Evolutionary conservation across 2,888 invertebrate species (phyloP), one percentile per base, ranked within the genome.

Genomic region (Muschampia plurimacula): DNA sequence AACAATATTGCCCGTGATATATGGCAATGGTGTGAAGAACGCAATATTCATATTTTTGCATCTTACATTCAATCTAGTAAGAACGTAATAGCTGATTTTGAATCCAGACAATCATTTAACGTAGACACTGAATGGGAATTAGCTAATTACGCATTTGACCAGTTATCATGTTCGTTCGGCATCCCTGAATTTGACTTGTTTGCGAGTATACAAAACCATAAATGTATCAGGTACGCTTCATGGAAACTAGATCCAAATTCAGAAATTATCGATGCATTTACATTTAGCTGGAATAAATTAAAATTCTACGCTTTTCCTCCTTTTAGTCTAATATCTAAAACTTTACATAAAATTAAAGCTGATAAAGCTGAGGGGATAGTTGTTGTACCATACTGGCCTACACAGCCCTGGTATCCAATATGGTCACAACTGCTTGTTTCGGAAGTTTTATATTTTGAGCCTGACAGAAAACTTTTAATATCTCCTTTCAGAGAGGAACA

Each of bases 371-470:
- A 69, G 44, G 79, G 79, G 2, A 32, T 32, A 32, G 32, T 32
- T 32, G 76, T 79, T 2, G 63, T 77, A 12, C 77, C 78, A 2
- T 52, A 46, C n/a, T 79, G 79, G 80, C 76, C 76, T 4, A 63
- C 76, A 2, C 79, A 81, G 60, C 77, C 80, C 1, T 81, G 80
- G 79, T 80, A 63, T 46, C 79, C 80, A 1, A 2, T 79, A 10
- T 77, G 60, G 57, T 60, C 12, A 1, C 75, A 15, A 6, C 46
- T 78, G 7, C 10, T 76, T 28, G 55, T 68, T 12, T 78, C 78
- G 5, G 65, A 77, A 67, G 46, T 64, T 32, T 1, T 76, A n/a
- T 74, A 55, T 59, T 78, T 79, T 66, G 52, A 62, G 1, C 77
- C 80, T 75, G 49, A 77, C 15, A 74, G 66, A 76, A 0, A 72